Base-by-base conservation (phyloP, 1,140 invertebrate genomes). In the Micrasema minimum region DNA sequence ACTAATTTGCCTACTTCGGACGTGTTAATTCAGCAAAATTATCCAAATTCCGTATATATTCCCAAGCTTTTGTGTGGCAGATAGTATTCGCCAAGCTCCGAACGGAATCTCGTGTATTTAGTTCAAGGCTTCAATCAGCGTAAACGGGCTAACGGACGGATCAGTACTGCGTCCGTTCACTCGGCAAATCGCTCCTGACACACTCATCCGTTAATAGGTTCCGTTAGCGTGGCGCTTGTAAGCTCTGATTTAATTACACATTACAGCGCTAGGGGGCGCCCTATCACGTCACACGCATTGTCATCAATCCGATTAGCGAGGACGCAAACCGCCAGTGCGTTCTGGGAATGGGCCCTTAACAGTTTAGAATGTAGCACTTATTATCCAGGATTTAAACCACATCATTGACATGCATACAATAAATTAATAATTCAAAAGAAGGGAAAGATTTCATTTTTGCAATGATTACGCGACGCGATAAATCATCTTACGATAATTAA, bases 301-400 rank as follows among this genome's bases (percentile, higher is more conserved):
- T 59, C 55, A 59, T 59, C 55, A 59, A 59, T 59, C 55, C 55
- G 35, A 59, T 59, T 59, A 59, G 55, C 55, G 55, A 16, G 16
- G 55, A 59, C 55, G 37, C 55, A 59, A 59, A 38, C 55, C 55
- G 55, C 55, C 55, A 59, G 18, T 59, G 35, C 18, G 55, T 59
- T 26, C 11, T 35, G 50, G n/a, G 50, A 22, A 51, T 12, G 5
- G 12, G 9, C 20, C 9, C 22, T 22, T 22, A 51, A 22, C 18
- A n/a, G n/a, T n/a, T n/a, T n/a, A n/a, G n/a, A n/a, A n/a, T 18
- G 11, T 51, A 1, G n/a, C 11, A 18, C 50, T 1, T 23, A 20
- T 50, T 50, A 23, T 2, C 48, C 16, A 50, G 22, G 12, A 50
- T 23, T 50, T 50, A 50, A 50, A 50, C 48, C 2, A 50, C 10